Base-by-base conservation (phyloP, 2,888 invertebrate species). In the Isoperla grammatica region DNA sequence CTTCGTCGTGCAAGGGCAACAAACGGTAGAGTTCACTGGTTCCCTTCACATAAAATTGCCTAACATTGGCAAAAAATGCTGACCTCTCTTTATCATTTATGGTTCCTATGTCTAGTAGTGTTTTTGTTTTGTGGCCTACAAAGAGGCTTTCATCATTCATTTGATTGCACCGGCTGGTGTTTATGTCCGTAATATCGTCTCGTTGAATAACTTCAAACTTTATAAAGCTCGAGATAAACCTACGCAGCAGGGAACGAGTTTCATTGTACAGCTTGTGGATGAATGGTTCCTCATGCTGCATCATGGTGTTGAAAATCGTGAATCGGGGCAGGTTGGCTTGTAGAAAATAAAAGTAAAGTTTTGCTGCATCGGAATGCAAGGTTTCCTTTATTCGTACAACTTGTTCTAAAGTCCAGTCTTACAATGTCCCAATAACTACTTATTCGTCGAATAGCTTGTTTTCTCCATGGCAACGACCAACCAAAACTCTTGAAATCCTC, bases 1-100 rank as follows among this genome's bases (percentile, higher is more conserved):
- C 54, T 29, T 29, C 35, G 4, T 53, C 54, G 17, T 53, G 17
- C 2, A 53, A 39, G 39, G 13, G 54, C 13, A 53, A 17, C n/a
- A 53, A 39, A 29, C 15, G 37, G 29, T 53, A 53, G 12, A 53
- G 37, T 29, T 53, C 54, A 37, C n/a, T n/a, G n/a, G n/a, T n/a
- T n/a, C n/a, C n/a, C n/a, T n/a, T n/a, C n/a, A n/a, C 2, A 53
- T 12, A 37, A 15, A 53, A 53, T 15, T 9, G 15, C 17, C 13
- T 23, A 35, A 53, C 19, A 15, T 53, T 23, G n/a, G 5, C 37
- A 19, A 37, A 53, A 37, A 2, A 53, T 37, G 12, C 19, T 9
- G 19, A 37, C 39, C 39, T 53, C 39, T 13, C 39, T 1, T n/a
- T 53, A 17, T 35, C 11, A 19, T 35, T 39, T 37, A 6, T n/a